A percentile compares a stretch with the other conserved stretches of the same genome.
Conservation (phyloP, 2,797 vertebrate species). For the Arremon aurantiirostris region DNA sequence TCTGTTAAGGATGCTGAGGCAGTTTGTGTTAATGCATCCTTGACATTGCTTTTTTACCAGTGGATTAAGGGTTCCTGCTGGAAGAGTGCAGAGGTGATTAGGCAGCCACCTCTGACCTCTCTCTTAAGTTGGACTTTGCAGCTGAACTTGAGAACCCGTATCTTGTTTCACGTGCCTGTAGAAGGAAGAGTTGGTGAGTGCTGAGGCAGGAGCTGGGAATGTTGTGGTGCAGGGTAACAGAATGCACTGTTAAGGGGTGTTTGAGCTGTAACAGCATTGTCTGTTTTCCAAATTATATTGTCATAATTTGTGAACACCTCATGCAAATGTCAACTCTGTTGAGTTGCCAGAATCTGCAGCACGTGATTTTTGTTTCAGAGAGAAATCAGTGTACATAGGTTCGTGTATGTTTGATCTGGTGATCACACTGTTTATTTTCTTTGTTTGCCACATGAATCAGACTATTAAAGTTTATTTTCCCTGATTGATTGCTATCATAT, state of each 20-base stretch:
- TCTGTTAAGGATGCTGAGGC: not conserved
- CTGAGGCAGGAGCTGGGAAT: not conserved
- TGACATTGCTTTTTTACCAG: slow-evolving; percentile 14
- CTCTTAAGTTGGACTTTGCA: slow-evolving; percentile 6
- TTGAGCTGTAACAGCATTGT: not conserved
- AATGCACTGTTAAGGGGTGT: rapidly evolving
- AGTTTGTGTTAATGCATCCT: not conserved
- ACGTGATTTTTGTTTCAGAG: not conserved
- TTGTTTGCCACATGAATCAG: not conserved
- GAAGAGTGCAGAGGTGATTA: slow-evolving; percentile 20
- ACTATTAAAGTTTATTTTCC: not conserved
- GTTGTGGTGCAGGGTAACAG: rapidly evolving
- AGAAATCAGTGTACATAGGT: rapidly evolving
- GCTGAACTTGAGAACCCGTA: slow-evolving; percentile 41
- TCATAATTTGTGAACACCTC: not conserved
- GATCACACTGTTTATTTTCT: not conserved
- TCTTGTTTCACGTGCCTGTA: not conserved
- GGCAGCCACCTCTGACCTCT: slow-evolving; percentile 34
- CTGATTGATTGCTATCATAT: not conserved
- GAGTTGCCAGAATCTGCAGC: not conserved
- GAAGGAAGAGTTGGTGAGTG: not conserved
- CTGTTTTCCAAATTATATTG: not conserved
- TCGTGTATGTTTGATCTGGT: not conserved
- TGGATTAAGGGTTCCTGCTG: slow-evolving; percentile 18
- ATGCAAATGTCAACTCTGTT: not conserved